Evolutionary conservation across 2,113 vertebrate species (phyloP).

Genomic region (Phocoena phocoena): DNA sequence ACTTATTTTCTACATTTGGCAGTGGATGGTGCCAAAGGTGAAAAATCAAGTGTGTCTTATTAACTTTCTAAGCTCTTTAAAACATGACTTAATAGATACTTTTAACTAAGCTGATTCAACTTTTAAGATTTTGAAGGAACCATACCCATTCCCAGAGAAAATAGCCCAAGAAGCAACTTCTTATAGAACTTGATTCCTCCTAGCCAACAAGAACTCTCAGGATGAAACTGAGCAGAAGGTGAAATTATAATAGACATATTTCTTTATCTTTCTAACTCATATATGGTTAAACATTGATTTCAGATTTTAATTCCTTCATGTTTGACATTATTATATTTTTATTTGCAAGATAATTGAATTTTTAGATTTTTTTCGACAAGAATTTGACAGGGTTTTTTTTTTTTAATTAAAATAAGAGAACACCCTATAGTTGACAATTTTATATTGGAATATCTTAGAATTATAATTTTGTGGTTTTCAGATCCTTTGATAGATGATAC

Average conservation of each 20-base stretch:
- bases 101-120: not conserved
- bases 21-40: not conserved
- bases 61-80: not conserved
- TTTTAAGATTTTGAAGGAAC: not conserved
- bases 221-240: not conserved
- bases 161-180: not conserved
- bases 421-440: not conserved
- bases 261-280: conserved; percentile 29
- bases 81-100: not conserved
- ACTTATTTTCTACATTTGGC: not conserved
- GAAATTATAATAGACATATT: conserved; percentile 5
- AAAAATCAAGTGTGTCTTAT: not conserved
- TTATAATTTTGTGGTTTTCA: not conserved
- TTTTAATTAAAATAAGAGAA: not conserved
- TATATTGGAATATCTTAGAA: not conserved
- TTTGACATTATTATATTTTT: conserved; percentile 47
- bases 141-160: not conserved
- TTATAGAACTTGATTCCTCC: not conserved
- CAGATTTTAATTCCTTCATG: conserved; percentile 17
- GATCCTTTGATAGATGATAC: not conserved
- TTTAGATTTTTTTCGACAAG: not conserved
- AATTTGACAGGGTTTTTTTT: conserved; percentile 22
- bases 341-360: conserved; percentile 16
- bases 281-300: conserved; percentile 24
- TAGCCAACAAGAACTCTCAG: not conserved